phyloP scores from a whole-genome alignment of 2,113 vertebrate genomes.

The Todiramphus chloris region DNA sequence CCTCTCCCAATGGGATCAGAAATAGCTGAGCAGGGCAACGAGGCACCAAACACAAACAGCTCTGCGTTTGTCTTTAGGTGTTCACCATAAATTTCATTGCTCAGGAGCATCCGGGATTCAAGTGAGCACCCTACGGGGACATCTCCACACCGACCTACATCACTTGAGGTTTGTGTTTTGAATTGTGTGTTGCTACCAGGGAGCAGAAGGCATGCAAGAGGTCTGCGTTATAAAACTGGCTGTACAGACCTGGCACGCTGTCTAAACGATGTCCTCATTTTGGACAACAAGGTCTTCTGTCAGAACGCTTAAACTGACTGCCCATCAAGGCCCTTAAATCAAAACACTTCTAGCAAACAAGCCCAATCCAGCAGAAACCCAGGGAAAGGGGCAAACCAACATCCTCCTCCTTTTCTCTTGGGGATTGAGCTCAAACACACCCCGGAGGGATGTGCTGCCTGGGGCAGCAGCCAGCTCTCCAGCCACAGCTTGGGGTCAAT shows the following conservation, averaged over 20 bases:
- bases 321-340: background rate
- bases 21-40: background rate
- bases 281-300: background rate
- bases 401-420: too few species aligned
- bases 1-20: background rate
- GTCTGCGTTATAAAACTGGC: rapidly evolving
- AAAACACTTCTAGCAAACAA: background rate
- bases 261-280: background rate
- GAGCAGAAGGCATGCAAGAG: background rate
- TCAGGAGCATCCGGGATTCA: background rate
- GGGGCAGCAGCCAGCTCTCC: background rate
- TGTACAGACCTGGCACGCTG: too few species aligned
- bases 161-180: background rate
- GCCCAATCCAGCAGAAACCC: background rate
- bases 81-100: background rate
- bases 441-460: background rate
- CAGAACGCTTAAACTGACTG: too few species aligned
- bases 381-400: background rate
- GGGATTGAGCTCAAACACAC: background rate
- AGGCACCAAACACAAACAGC: background rate
- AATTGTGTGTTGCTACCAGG: background rate
- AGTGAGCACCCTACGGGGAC: background rate
- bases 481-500: rapidly evolving
- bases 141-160: background rate
- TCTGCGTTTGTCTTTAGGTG: too few species aligned